These are phyloP conservation scores for Embidobia sp. DNA, from an alignment of 2,888 invertebrate species.

Conservation along the genomic window DNA sequence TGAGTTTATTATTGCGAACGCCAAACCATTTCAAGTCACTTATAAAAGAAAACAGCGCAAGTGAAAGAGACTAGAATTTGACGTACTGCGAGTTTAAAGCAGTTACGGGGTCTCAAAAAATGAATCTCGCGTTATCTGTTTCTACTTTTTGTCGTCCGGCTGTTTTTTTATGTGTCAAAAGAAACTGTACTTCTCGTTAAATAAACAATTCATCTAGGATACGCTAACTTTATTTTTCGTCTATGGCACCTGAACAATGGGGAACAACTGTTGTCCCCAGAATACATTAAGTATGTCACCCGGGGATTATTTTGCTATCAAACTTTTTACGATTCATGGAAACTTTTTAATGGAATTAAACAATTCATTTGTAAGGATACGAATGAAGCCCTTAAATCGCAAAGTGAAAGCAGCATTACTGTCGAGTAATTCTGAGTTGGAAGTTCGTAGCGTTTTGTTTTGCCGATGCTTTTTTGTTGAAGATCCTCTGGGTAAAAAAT, in stretches of 20 bases:
- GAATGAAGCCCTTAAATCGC: conserved; percentile 13
- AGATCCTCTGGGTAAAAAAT: too few relatives aligned
- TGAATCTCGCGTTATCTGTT: not conserved
- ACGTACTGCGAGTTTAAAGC: not conserved
- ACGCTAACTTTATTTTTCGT: conserved; percentile 5
- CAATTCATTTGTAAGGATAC: conserved; percentile 15
- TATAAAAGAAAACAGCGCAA: too few relatives aligned
- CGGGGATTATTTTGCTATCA: conserved; percentile 3
- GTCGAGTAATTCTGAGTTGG: not conserved
- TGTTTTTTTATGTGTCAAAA: not conserved
- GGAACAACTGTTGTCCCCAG: not conserved
- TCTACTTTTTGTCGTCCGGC: conserved; percentile 7
- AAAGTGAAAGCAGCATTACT: not conserved
- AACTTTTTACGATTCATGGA: conserved; percentile 8
- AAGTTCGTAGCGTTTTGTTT: not conserved
- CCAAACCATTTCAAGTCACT: too few relatives aligned
- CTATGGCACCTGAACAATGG: not conserved
- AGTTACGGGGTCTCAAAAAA: too few relatives aligned
- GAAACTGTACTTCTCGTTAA: not conserved
- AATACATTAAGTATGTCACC: not conserved
- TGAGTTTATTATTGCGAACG: too few relatives aligned
- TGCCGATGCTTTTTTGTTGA: not conserved
- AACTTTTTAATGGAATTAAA: conserved; percentile 25
- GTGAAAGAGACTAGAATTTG: too few relatives aligned
- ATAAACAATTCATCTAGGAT: not conserved